These are phyloP conservation scores for Lamproptera curius DNA, from an alignment of 2,888 invertebrate species.

Conservation along the genomic window DNA sequence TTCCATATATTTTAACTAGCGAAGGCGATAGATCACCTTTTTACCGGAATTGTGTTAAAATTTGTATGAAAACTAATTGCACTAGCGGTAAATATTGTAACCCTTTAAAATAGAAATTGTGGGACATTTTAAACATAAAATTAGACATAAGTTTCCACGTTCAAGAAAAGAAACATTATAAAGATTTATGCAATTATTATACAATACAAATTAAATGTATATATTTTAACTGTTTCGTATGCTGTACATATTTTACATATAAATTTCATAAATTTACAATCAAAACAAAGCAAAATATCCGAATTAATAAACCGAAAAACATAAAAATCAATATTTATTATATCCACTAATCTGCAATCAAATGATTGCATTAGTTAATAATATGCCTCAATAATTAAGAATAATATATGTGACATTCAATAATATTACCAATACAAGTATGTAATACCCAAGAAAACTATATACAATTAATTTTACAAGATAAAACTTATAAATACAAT, in stretches of 20 bases:
- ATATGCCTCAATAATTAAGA: too few relatives aligned
- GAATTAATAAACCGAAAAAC: too few relatives aligned
- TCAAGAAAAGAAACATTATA: neutral
- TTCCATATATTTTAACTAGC: constrained; percentile 37
- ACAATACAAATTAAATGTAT: neutral
- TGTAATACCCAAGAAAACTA: too few relatives aligned
- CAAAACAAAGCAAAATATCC: too few relatives aligned
- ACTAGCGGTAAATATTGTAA: constrained; percentile 57
- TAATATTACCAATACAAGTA: too few relatives aligned
- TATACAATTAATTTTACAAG: too few relatives aligned
- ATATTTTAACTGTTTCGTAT: neutral
- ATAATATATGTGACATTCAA: too few relatives aligned
- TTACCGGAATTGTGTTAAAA: constrained; percentile 74
- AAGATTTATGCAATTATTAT: neutral
- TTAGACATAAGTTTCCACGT: neutral
- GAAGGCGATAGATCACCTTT: constrained; percentile 76
- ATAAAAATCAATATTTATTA: too few relatives aligned
- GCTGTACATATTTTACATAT: neutral
- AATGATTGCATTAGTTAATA: too few relatives aligned
- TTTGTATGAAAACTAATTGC: constrained; percentile 68
- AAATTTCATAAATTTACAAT: neutral
- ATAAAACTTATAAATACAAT: too few relatives aligned
- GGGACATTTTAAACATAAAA: neutral
- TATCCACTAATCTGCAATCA: too few relatives aligned
- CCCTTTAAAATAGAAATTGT: neutral